These are phyloP conservation scores for Crambe crambe DNA, from an alignment of 37 sponge, comb jelly and placozoan genomes.

Conservation along the genomic window DNA sequence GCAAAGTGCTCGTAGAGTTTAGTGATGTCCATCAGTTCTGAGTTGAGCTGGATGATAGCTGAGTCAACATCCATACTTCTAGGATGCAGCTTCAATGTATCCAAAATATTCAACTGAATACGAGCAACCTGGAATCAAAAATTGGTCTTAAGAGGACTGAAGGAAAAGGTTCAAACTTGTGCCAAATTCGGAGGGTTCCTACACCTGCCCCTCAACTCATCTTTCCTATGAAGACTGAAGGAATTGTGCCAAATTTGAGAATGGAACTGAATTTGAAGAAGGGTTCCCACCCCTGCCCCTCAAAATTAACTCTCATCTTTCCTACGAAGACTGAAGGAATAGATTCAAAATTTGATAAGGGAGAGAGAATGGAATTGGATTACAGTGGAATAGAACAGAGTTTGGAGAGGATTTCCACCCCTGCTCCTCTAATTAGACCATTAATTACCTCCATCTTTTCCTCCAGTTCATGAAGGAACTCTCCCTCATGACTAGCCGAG, in stretches of 20 bases:
- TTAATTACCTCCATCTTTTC: constrained; percentile 91
- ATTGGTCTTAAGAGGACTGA: not conserved
- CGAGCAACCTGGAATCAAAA: constrained; percentile 71
- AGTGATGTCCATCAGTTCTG: constrained; percentile 83
- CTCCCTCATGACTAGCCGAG: constrained; percentile 58
- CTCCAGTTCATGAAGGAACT: constrained; percentile 92
- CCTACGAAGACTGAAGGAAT: too few species aligned
- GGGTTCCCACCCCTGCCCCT: too few species aligned
- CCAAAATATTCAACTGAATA: constrained; percentile 66
- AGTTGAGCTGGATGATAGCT: constrained; percentile 63
- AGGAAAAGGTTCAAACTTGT: not conserved
- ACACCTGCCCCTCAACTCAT: not conserved
- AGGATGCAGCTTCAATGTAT: constrained; percentile 27
- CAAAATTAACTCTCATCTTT: too few species aligned
- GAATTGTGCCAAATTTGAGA: too few species aligned
- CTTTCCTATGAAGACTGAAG: too few species aligned
- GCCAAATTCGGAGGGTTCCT: not conserved
- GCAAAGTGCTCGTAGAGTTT: constrained; percentile 92
- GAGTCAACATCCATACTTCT: not conserved
- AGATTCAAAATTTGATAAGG: too few species aligned
- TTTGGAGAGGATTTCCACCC: not conserved
- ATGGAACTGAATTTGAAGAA: too few species aligned
- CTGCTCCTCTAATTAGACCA: not conserved
- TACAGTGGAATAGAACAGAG: too few species aligned
- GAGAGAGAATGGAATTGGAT: too few species aligned